Evolutionary conservation across 2,797 vertebrate genomes (phyloP), one percentile per base, ranked within the genome.

Genomic region (Platalea minor): DNA sequence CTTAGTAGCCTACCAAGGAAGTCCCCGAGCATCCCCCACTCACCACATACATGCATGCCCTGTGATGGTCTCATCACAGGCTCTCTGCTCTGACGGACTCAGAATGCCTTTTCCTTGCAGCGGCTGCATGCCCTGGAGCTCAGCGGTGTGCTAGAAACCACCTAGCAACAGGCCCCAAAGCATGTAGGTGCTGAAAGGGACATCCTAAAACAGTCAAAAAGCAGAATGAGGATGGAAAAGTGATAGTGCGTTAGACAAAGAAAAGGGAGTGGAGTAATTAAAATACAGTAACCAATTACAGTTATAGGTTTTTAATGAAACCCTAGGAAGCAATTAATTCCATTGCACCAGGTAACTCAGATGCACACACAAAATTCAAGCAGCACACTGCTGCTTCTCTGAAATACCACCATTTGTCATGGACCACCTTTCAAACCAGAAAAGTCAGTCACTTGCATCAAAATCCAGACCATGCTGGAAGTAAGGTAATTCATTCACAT

Each of bases 191-290:
- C 93, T 92, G 86, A 85, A 93, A 90, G 74, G 83, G 65, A 83
- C 94, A 96, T 88, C 89, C 89, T 80, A 80, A 65, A 95, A 68
- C 57, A 89, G 78, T 92, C 95, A 91, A 77, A 93, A 95, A 86
- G 87, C 81, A 95, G 92, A 79, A 85, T 89, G 91, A 94, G 54
- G 88, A 84, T 95, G 94, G 85, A 88, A 50, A 81, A 91, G 84
- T 88, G 75, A 88, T 0, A 94, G 83, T 0, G 6, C 10, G 5
- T 77, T 64, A 90, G 73, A 93, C 81, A 91, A 95, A 89, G 91
- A 7, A 82, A 91, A 93, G 65, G 79, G 69, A 89, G 85, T 17
- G 83, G 51, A 91, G 77, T 60, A 69, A 78, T 64, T 73, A 45
- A 84, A 93, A 60, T 60, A 85, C 46, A 89, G 90, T 79, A 75